Evolutionary conservation across 2,113 vertebrate genomes (phyloP), one percentile per base, ranked within the genome.

Genomic region (Nothocercus nigrocapillus): DNA sequence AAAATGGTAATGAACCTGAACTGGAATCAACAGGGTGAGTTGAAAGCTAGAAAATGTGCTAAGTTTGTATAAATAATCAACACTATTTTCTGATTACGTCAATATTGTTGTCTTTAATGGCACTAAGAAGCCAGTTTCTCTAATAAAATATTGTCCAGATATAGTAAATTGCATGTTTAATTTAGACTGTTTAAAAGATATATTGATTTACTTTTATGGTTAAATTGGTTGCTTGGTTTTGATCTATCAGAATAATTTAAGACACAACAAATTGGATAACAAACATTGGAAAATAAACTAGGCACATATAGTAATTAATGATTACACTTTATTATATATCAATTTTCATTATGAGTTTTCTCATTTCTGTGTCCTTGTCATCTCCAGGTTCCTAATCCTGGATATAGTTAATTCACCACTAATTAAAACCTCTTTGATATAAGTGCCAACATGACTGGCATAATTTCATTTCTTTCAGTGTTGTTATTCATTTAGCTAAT

Each of bases 351-450:
- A 54, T 73, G 27, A 49, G 34, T 15, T 75, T 28, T 17, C 1
- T 56, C 20, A 32, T 2, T 73, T 69, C 14, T 69, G 79, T 83
- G 30, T 75, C 73, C 76, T 83, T 87, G 5, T 79, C 36, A 68
- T 44, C 64, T 80, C 11, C 66, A 87, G 32, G 12, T 74, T 90
- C n/a, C 5, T 82, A 86, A 70, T 82, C 47, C 62, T 69, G 13
- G 13, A 42, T 85, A 70, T 68, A 78, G 44, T 44, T 74, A 94
- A 78, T 70, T 70, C 19, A 79, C 14, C 12, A 22, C 34, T 85
- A 88, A 80, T 89, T 80, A 81, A 87, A 92, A 81, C 6, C 8
- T 19, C 21, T 89, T 93, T 91, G 40, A 88, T 89, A 40, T 77
- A 82, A 81, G 18, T 83, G 19, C 9, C 56, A 94, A 59, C 13